phyloP scores from a whole-genome alignment of 2,113 vertebrate genomes.

The Malurus elegans region DNA sequence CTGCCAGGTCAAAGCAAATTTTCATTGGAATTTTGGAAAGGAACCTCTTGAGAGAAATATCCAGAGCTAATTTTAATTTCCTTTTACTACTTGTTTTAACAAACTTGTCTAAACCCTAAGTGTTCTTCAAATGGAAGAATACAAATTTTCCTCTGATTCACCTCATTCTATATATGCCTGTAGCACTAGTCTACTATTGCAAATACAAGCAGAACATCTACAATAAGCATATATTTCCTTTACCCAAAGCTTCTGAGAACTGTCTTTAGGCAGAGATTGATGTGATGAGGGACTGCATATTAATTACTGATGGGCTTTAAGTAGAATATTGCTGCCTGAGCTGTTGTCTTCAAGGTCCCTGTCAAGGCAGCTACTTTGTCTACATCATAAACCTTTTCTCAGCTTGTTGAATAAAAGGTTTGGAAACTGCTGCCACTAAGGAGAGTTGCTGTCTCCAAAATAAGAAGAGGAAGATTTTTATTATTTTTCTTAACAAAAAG shows the following conservation, averaged over 20 bases:
- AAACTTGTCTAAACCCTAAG: not conserved
- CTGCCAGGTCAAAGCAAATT: constrained; percentile 50
- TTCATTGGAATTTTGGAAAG: constrained; percentile 45
- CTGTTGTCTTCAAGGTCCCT: not conserved
- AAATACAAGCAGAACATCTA: not conserved
- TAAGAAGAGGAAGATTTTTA: not conserved
- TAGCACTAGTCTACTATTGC: not conserved
- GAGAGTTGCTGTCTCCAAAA: not conserved
- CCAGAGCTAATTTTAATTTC: constrained; percentile 13
- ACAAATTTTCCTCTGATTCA: not conserved
- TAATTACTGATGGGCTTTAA: not conserved
- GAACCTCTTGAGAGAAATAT: constrained; percentile 8
- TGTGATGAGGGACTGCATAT: not conserved
- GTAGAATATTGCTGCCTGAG: not conserved
- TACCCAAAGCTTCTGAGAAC: not conserved
- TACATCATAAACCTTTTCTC: not conserved
- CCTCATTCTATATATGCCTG: not conserved
- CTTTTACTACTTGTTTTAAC: not conserved
- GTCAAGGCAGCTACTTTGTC: not conserved
- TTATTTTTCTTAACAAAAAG: not conserved
- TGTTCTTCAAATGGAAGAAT: not conserved
- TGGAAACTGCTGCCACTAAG: not conserved
- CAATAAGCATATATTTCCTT: not conserved
- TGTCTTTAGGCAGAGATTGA: not conserved
- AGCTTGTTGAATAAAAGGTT: not conserved